Evolutionary conservation across 2,888 invertebrate genomes (phyloP), one percentile per base, ranked within the genome.

Genomic region (Yponomeuta plumbellus): DNA sequence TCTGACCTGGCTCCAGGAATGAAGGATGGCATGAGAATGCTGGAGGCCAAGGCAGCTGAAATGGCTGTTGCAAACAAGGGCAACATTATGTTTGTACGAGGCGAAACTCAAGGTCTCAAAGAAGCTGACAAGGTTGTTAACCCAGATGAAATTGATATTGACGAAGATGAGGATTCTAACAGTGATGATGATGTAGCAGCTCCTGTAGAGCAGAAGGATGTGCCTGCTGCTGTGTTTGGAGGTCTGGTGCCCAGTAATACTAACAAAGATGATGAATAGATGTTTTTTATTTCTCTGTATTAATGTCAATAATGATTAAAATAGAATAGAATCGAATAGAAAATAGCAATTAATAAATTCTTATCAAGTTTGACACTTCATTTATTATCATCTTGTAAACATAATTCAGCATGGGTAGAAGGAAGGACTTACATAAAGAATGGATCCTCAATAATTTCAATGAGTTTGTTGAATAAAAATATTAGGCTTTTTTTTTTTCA

Each of bases 161-260:
- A 95, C 76, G 94, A 95, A 72, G 87, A 85, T 0, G 88, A 86
- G 5, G 88, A 92, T 61, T 93, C 93, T 63, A 93, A 91, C 63
- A 92, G 91, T 61, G 91, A 92, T 22, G 91, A 92, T 10, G 91
- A 91, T 76, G 93, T 92, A 83, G 94, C 94, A 69, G 90, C 96
- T 70, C 95, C 95, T 44, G 94, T 98, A 66, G 96, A 97, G 79
- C 95, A 97, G 80, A 96, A 97, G 85, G 92, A 92, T 39, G 94
- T 99, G 71, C 99, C 99, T 52, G 93, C 95, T 61, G 96, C 98
- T 86, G 97, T 99, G 3, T 99, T 98, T 92, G 98, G 98, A 69
- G 94, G 96, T 71, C 91, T 97, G 70, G 80, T 91, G 11, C 73
- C 88, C 66, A 75, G 77, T 61, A 81, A 74, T 63, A 75, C 78